Evolutionary conservation across 92 coral and sea anemone genomes (phyloP).

Genomic region (Porites evermanni): DNA sequence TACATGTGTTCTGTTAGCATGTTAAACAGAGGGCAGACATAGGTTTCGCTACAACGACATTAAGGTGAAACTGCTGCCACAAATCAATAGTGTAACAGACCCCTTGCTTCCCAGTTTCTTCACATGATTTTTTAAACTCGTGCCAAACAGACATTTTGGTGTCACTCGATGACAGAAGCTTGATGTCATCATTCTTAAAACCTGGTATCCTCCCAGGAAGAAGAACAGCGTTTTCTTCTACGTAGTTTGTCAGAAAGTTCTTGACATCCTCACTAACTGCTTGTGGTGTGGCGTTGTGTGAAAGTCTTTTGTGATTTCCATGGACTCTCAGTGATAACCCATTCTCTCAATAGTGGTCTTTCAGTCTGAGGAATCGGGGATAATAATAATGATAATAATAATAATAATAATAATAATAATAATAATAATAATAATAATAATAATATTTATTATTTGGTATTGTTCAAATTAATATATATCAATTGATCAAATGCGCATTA

Average conservation of each 20-base stretch:
- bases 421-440: no score
- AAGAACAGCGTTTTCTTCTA: constrained; percentile 45
- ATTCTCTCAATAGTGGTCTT: no score
- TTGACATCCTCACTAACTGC: neutral
- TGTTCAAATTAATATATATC: no score
- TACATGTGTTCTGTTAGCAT: constrained; percentile 55
- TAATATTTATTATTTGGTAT: no score
- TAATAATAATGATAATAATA: no score
- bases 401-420: no score
- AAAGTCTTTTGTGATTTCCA: no score
- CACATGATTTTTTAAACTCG: constrained; percentile 42
- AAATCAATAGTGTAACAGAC: constrained; percentile 56
- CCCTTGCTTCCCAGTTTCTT: constrained; percentile 41
- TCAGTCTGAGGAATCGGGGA: no score
- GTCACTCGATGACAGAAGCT: constrained; percentile 26
- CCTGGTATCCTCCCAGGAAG: constrained; percentile 48
- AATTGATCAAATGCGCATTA: no score
- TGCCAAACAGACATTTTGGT: constrained; percentile 46
- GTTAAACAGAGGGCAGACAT: constrained; percentile 66
- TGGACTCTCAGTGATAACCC: no score
- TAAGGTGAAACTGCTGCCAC: constrained; percentile 51
- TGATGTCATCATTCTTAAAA: constrained; percentile 19
- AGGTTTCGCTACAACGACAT: constrained; percentile 65
- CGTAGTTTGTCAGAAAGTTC: constrained; percentile 37
- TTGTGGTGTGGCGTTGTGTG: no score